Conservation (phyloP, 2,888 invertebrate genomes). For the Ophion costatus region DNA sequence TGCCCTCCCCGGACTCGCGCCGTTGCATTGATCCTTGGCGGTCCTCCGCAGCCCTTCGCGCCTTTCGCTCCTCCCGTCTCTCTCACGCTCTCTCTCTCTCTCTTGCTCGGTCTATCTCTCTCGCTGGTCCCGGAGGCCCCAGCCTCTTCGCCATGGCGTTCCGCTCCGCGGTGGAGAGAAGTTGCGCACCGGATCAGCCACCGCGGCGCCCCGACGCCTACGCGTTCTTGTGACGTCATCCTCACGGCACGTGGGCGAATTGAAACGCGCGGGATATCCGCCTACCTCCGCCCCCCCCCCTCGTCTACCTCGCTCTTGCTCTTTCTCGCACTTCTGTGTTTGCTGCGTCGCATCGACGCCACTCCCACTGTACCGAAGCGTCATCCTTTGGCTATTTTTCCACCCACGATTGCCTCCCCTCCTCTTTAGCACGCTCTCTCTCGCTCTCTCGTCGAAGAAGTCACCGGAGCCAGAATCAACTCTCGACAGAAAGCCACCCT, state of each 20-base stretch:
- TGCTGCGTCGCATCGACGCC: constrained; percentile 36
- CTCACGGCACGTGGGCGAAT: constrained; percentile 81
- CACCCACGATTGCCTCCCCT: constrained; percentile 22
- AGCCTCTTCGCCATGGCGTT: constrained; percentile 71
- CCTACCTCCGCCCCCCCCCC: constrained; percentile 68
- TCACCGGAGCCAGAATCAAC: no score
- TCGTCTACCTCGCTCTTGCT: constrained; percentile 55
- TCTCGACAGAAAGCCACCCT: no score
- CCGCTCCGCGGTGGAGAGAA: neutral
- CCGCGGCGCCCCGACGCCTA: constrained; percentile 81
- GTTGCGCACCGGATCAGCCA: constrained; percentile 54
- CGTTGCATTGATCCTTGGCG: constrained; percentile 79
- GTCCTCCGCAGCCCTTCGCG: constrained; percentile 67
- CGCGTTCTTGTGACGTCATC: constrained; percentile 84
- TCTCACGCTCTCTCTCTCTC: constrained; percentile 74
- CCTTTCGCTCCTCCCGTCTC: constrained; percentile 74
- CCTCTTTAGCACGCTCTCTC: constrained; percentile 5
- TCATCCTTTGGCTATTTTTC: constrained; percentile 38
- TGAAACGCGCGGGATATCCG: constrained; percentile 75
- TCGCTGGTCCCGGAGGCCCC: constrained; percentile 28
- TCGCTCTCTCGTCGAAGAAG: constrained; percentile 8
- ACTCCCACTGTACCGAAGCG: constrained; percentile 34
- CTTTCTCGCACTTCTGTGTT: constrained; percentile 14
- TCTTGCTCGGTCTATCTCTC: constrained; percentile 66
- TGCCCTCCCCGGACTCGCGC: constrained; percentile 73